A percentile compares a stretch with the other conserved stretches of the same genome.
Conservation (phyloP, 1,140 invertebrate species). For the Sesamia nonagrioides region DNA sequence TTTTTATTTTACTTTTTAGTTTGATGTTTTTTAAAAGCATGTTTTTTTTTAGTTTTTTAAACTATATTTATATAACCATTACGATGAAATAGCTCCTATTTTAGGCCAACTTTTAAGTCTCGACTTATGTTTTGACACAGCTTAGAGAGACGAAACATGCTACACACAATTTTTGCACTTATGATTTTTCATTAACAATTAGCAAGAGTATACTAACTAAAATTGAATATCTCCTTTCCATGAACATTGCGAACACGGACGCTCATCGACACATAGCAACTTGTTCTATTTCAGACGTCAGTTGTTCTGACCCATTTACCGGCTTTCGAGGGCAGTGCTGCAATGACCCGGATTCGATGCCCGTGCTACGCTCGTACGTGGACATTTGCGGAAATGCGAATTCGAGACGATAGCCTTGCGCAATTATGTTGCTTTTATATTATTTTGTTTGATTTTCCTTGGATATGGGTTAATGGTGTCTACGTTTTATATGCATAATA, state of each 20-base stretch:
- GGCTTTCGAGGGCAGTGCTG: conserved; percentile 57
- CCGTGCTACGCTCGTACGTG: conserved; percentile 37
- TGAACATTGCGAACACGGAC: background rate
- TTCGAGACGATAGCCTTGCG: conserved; percentile 14
- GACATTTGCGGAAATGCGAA: conserved; percentile 48
- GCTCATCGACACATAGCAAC: conserved; percentile 50
- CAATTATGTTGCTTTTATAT: conserved; percentile 27
- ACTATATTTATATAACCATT: too few relatives aligned
- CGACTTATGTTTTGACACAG: too few relatives aligned
- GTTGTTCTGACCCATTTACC: conserved; percentile 58
- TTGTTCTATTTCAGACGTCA: conserved; percentile 46
- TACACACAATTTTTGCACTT: background rate
- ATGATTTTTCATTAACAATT: too few relatives aligned
- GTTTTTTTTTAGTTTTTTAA: too few relatives aligned
- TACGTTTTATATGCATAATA: background rate
- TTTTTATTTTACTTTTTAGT: too few relatives aligned
- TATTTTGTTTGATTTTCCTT: background rate
- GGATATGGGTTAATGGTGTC: background rate
- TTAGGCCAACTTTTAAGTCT: too few relatives aligned
- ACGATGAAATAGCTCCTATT: too few relatives aligned
- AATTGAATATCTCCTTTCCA: background rate
- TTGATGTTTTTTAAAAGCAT: too few relatives aligned
- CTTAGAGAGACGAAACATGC: too few relatives aligned
- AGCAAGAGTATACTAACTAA: too few relatives aligned
- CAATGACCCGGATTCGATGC: conserved; percentile 62